Base-by-base conservation (phyloP, 2,797 vertebrate genomes). In the Mormyrops attenuatus region DNA sequence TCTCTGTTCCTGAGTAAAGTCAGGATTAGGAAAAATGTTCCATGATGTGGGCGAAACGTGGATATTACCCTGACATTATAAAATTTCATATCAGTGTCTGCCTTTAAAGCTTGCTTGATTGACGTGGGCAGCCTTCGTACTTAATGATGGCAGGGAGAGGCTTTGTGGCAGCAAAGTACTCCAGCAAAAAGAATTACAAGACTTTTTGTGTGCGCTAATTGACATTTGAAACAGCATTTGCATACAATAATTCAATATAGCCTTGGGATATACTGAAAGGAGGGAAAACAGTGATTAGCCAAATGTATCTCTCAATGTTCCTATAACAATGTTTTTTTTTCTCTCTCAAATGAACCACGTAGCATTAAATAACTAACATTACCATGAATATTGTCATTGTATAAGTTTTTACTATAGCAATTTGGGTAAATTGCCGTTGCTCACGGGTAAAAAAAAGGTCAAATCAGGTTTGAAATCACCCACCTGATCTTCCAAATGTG, bases 151-250 rank as follows among this genome's bases (percentile, higher is more conserved):
- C 88, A 89, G 90, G 89, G 92, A 91, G 89, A 95, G 95, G 94
- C 93, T 95, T 95, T 95, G 88, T 89, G 90, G 89, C 52, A 88
- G 53, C 88, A 90, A 92, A 93, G 90, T 94, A 93, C 92, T 95
- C 92, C 92, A 93, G 92, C 94, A 95, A 93, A 93, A 95, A 95
- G 95, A 95, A 95, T 95, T 94, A 94, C 92, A 92, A 92, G 90
- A 93, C 91, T 94, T 95, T 95, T 93, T 93, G 93, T 93, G 93
- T 93, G 90, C 85, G 90, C 93, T 96, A 95, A 96, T 95, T 96
- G 95, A 95, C 95, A 95, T 95, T 95, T 96, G 94, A 95, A 96
- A 95, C 94, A 95, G 95, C 77, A 94, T 95, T 96, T 96, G 95
- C 95, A 96, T 95, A 87, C 86, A 96, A 95, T 94, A 94, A 95